Base-by-base conservation (phyloP, 64 coral and sea anemone species). In the Pocillopora damicornis region DNA sequence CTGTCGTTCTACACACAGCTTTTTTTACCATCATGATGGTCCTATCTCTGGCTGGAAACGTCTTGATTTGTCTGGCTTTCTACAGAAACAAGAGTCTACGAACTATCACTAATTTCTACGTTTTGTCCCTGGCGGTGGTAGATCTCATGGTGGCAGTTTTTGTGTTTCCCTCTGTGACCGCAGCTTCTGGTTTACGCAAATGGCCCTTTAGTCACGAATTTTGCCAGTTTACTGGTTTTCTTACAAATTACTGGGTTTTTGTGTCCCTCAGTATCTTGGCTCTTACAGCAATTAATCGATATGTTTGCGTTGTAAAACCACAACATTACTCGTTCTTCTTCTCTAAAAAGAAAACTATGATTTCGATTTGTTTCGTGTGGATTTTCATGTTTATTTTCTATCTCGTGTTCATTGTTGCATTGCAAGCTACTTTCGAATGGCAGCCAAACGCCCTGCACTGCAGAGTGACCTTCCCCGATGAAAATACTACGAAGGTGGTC, bases 141-240 rank as follows among this genome's bases (percentile, higher is more conserved):
- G 88, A 76, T 36, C 72, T 80, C 20, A n/a, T 89, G 35, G 80
- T 89, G 76, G 76, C 76, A 35, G 22, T 63, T 73, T 68, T 89
- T 56, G 13, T 65, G 13, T 79, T 80, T 76, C 88, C 77, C 16
- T 59, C 59, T 58, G 18, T 23, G 5, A 10, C 67, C n/a, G 12
- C 25, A 11, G 67, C 67, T 1, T 71, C 67, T 22, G 67, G 67
- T 11, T 71, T 71, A 30, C 67, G 67, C 18, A 71, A 71, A 23
- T 60, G 77, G 20, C 18, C 67, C 9, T 71, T 15, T 61, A 9
- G 14, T 56, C 18, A 63, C 22, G 58, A 59, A 4, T 80, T 78
- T 0, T 80, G 88, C 60, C 76, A 89, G 20, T 89, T 79, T 14
- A 79, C 79, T 16, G 88, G 88, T 58, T 80, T 71, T 60, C 38